A percentile compares a stretch with the other conserved stretches of the same genome.
phyloP scores from a whole-genome alignment of 1,140 invertebrate genomes.

The Rhopalosiphum maidis region DNA sequence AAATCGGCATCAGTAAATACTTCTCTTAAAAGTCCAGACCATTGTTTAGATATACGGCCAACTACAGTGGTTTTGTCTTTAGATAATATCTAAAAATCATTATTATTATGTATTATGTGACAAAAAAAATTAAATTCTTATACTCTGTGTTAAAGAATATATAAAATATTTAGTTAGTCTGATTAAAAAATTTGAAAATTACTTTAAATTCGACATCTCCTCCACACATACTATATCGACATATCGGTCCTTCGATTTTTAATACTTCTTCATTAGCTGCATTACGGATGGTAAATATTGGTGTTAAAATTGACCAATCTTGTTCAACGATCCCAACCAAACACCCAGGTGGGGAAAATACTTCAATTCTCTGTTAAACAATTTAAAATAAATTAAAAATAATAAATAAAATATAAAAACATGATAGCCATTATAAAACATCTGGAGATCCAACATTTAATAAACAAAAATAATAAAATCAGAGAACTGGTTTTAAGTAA shows the following conservation, averaged over 20 bases:
- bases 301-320: conserved; percentile 82
- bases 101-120: neutral
- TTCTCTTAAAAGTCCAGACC: conserved; percentile 75
- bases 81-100: conserved; percentile 68
- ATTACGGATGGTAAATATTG: conserved; percentile 82
- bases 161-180: neutral
- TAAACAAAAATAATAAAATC: too few relatives aligned
- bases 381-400: conserved; percentile 25
- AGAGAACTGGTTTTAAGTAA: too few relatives aligned
- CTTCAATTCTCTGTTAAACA: conserved; percentile 70
- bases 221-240: conserved; percentile 80
- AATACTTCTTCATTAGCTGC: conserved; percentile 78
- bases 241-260: conserved; percentile 83
- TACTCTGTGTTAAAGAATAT: neutral
- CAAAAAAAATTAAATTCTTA: neutral
- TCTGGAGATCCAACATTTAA: too few relatives aligned
- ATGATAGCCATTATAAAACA: too few relatives aligned
- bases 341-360: conserved; percentile 74
- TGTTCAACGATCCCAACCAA: conserved; percentile 81
- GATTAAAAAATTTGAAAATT: conserved; percentile 38
- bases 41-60: conserved; percentile 80
- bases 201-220: conserved; percentile 78
- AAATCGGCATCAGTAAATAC: conserved; percentile 78
- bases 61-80: conserved; percentile 71
- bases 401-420: too few relatives aligned